Evolutionary conservation across 2,113 vertebrate species (phyloP).

Genomic region (Peromyscus leucopus): DNA sequence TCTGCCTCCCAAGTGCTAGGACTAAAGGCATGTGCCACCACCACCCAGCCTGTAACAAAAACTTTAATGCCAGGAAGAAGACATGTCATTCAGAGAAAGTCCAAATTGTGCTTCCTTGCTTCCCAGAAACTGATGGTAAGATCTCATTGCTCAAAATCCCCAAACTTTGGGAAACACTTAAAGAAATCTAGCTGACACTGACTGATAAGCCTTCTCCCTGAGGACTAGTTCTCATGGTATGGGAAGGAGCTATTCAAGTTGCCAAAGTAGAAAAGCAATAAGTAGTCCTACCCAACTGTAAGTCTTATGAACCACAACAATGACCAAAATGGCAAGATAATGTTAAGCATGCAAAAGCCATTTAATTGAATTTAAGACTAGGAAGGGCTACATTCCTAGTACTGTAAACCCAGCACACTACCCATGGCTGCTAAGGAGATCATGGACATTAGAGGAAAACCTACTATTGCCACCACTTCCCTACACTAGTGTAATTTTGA

Average conservation of each 20-base stretch:
- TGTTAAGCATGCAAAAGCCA: background rate
- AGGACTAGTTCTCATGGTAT: background rate
- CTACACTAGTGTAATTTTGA: background rate
- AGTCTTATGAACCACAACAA: background rate
- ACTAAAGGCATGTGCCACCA: too few species aligned
- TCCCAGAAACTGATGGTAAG: background rate
- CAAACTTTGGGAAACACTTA: background rate
- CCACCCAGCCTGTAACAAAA: background rate
- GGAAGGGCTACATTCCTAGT: background rate
- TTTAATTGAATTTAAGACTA: background rate
- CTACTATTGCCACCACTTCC: background rate
- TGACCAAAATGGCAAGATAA: background rate
- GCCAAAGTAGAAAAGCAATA: background rate
- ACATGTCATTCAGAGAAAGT: background rate
- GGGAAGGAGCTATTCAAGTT: background rate
- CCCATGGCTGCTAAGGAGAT: background rate
- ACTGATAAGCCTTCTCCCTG: background rate
- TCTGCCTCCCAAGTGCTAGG: too few species aligned
- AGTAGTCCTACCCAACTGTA: background rate
- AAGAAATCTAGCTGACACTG: background rate
- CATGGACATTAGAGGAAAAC: background rate
- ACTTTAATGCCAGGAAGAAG: background rate
- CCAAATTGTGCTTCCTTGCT: background rate
- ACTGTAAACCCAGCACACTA: background rate
- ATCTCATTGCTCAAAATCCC: background rate